Conservation (phyloP, 2,888 invertebrate genomes). For the Clusia tigrina region DNA sequence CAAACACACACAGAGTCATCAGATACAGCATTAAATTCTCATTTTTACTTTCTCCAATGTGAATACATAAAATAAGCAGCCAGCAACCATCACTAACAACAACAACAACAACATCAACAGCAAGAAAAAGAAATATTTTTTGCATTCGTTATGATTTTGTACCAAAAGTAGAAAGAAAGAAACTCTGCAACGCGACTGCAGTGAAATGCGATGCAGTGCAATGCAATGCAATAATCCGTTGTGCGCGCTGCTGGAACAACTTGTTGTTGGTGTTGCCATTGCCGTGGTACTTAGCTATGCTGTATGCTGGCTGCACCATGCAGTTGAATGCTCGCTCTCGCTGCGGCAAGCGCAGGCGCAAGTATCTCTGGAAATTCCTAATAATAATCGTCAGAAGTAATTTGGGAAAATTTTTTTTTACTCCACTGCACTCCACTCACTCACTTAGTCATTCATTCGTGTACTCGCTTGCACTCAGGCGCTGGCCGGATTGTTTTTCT, state of each 20-base stretch:
- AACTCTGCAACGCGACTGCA: conserved; percentile 1
- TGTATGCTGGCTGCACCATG: conserved; percentile 37
- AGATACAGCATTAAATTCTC: conserved; percentile 48
- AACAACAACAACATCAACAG: conserved; percentile 17
- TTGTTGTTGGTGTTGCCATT: conserved; percentile 33
- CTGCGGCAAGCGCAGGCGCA: background rate
- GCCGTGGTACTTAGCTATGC: conserved; percentile 32
- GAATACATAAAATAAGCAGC: conserved; percentile 38
- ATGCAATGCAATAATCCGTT: conserved; percentile 29
- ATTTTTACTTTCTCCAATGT: conserved; percentile 57
- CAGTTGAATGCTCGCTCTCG: conserved; percentile 48
- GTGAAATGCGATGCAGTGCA: background rate
- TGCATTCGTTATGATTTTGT: too few relatives aligned
- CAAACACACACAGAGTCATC: background rate
- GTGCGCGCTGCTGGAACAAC: conserved; percentile 26
- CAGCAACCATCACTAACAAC: conserved; percentile 47
- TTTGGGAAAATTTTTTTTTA: conserved; percentile 42
- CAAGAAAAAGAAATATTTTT: conserved; percentile 35
- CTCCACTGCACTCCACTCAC: too few relatives aligned
- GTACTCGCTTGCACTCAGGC: background rate
- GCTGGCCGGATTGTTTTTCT: conserved; percentile 30
- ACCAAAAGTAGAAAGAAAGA: conserved; percentile 17
- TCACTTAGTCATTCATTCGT: background rate
- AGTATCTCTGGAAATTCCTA: conserved; percentile 51
- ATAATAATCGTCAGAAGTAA: conserved; percentile 51